Conservation (phyloP, 2,113 vertebrate species). For the Neogale vison region DNA sequence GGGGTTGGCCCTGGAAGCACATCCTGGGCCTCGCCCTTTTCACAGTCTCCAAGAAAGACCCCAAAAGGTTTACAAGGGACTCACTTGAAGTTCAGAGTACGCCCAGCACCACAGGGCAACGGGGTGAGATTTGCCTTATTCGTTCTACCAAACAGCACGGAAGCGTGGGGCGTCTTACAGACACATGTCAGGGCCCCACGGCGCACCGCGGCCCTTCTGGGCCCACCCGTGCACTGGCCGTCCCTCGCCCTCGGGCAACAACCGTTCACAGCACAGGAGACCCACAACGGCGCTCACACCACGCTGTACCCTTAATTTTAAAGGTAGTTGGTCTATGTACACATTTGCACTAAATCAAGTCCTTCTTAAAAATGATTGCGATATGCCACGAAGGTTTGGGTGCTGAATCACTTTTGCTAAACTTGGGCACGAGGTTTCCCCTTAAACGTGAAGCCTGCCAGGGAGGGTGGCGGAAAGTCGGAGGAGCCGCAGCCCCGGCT, state of each 20-base stretch:
- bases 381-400: accelerated
- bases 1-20: accelerated
- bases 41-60: neutral
- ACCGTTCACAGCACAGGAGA: neutral
- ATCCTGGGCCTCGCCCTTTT: neutral
- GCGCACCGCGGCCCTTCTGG: neutral
- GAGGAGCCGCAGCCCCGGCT: accelerated
- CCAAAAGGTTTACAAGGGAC: neutral
- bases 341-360: neutral
- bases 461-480: accelerated
- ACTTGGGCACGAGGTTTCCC: neutral
- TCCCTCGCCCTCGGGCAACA: neutral
- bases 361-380: neutral
- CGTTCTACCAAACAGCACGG: accelerated
- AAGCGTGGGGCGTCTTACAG: accelerated
- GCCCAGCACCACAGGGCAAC: accelerated
- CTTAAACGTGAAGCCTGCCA: neutral
- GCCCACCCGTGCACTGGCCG: neutral
- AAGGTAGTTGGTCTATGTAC: too few species aligned
- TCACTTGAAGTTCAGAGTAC: neutral
- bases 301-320: accelerated
- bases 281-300: accelerated
- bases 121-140: neutral
- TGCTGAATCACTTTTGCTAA: accelerated
- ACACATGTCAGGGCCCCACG: accelerated